Evolutionary conservation across 1,140 invertebrate genomes (phyloP).

Genomic region (Sitophilus oryzae): DNA sequence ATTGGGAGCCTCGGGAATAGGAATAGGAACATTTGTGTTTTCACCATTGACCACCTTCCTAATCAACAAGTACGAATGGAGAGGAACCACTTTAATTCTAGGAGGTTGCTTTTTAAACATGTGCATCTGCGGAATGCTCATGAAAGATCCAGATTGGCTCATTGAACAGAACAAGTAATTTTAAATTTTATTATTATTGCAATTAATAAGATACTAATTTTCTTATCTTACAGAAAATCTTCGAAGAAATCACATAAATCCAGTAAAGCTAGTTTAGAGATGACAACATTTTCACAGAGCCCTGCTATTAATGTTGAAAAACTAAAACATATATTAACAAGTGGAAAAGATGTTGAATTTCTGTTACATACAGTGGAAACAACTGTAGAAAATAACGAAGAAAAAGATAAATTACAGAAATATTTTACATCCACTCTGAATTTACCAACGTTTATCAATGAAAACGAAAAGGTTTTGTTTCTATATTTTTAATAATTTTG

Average conservation of each 20-base stretch:
- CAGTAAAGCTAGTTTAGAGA: constrained; percentile 36
- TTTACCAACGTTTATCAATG: constrained; percentile 65
- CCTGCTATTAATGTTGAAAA: constrained; percentile 49
- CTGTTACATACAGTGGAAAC: constrained; percentile 59
- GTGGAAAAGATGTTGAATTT: constrained; percentile 59
- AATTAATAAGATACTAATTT: constrained; percentile 19
- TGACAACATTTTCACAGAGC: constrained; percentile 39
- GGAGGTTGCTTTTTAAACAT: constrained; percentile 60
- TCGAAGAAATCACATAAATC: constrained; percentile 30
- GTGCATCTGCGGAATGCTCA: constrained; percentile 80
- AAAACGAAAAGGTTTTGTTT: constrained; percentile 56
- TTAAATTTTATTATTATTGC: background rate
- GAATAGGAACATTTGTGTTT: constrained; percentile 79
- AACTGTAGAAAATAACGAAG: constrained; percentile 44
- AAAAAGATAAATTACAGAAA: constrained; percentile 31
- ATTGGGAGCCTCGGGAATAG: constrained; percentile 83
- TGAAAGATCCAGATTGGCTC: constrained; percentile 79
- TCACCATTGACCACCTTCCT: constrained; percentile 72
- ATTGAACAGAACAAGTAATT: constrained; percentile 49
- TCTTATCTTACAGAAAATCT: background rate
- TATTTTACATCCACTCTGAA: constrained; percentile 59
- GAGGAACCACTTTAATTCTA: constrained; percentile 74
- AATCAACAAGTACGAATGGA: constrained; percentile 76
- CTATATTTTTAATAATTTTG: background rate
- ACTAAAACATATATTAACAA: constrained; percentile 58